These are phyloP conservation scores for Drosophila nr. fundita DNA, from an alignment of 2,888 invertebrate species.

Conservation along the genomic window DNA sequence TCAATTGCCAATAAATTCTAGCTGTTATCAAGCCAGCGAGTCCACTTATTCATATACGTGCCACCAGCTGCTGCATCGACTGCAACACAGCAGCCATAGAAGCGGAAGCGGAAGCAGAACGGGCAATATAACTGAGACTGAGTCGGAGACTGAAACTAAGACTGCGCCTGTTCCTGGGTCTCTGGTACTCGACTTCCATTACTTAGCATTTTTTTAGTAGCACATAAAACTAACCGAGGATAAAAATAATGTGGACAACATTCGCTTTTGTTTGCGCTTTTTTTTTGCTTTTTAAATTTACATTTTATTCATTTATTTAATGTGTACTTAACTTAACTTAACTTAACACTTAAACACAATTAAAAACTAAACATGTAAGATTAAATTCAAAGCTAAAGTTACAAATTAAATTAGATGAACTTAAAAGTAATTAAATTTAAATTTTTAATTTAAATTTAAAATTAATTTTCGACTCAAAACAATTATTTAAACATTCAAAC, in stretches of 20 bases:
- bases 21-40: constrained; percentile 66
- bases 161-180: background rate
- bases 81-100: constrained; percentile 11
- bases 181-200: constrained; percentile 23
- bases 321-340: no score
- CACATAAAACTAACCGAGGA: constrained; percentile 34
- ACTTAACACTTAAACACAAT: background rate
- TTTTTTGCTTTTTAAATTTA: background rate
- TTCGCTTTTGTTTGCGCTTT: constrained; percentile 13
- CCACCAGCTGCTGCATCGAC: constrained; percentile 58
- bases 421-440: background rate
- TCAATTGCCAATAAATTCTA: constrained; percentile 73
- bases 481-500: no score
- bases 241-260: background rate
- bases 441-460: no score
- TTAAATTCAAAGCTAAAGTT: no score
- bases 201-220: constrained; percentile 31
- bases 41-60: constrained; percentile 73
- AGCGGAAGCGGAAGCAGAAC: constrained; percentile 1
- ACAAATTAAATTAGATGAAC: background rate
- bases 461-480: no score
- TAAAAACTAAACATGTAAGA: background rate
- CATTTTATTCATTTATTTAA: background rate
- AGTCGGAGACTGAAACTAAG: background rate
- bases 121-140: background rate